Conservation (phyloP, 2,797 vertebrate genomes). For the Bufotes viridis region DNA sequence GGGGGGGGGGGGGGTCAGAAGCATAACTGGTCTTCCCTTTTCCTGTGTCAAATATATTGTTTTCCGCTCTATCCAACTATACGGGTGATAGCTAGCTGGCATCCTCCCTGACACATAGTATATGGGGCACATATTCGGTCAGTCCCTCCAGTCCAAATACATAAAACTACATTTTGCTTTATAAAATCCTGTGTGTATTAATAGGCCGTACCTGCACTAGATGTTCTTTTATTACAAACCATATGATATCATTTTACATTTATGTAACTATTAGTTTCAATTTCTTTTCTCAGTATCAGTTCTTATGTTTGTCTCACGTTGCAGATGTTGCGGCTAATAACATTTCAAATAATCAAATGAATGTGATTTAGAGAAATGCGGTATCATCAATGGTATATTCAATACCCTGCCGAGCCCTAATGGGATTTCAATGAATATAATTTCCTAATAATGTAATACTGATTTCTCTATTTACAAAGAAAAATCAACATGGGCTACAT, state of each 20-base stretch:
- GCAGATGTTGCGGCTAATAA: neutral
- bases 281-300: neutral
- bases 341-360: neutral
- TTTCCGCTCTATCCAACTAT: too few relatives aligned
- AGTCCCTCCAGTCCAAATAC: too few relatives aligned
- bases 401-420: neutral
- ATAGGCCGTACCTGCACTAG: neutral
- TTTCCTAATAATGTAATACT: conserved; percentile 16
- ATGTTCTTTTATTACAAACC: neutral
- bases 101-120: too few relatives aligned
- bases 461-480: neutral
- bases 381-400: neutral
- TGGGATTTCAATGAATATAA: neutral
- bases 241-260: neutral
- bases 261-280: neutral
- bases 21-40: too few relatives aligned
- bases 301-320: neutral
- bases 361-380: neutral
- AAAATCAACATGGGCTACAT: neutral
- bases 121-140: too few relatives aligned
- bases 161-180: too few relatives aligned
- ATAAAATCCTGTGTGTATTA: neutral
- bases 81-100: too few relatives aligned
- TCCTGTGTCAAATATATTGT: too few relatives aligned
- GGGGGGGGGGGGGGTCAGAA: too few relatives aligned